A percentile compares a stretch with the other conserved stretches of the same genome.
Evolutionary conservation across 2,797 vertebrate genomes (phyloP).

Genomic region (Labeo calbasu): DNA sequence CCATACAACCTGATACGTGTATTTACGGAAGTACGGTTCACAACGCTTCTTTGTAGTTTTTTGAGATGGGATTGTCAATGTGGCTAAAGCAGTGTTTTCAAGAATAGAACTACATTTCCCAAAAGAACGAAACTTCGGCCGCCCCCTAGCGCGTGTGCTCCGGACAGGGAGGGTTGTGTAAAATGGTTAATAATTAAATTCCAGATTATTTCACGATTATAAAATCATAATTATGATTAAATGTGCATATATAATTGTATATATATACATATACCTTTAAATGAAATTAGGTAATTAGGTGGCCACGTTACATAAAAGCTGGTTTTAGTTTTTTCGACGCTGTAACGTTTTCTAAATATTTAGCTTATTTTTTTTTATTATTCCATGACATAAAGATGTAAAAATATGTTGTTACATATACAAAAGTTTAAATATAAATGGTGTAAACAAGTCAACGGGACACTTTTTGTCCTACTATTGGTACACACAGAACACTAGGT

Average conservation of each 20-base stretch:
- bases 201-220: background rate
- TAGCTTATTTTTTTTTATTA: background rate
- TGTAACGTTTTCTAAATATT: background rate
- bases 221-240: background rate
- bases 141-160: background rate
- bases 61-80: background rate
- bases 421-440: background rate
- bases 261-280: background rate
- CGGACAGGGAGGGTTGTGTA: background rate
- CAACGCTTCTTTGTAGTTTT: constrained; percentile 43
- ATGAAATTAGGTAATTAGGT: background rate
- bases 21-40: constrained; percentile 55
- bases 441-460: background rate
- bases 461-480: no score
- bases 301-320: background rate
- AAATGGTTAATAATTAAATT: background rate
- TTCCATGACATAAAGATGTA: background rate
- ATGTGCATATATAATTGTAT: background rate
- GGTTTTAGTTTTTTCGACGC: background rate
- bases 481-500: constrained; percentile 34
- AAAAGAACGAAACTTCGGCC: background rate
- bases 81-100: background rate
- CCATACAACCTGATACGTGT: constrained; percentile 45
- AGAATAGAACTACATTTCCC: constrained; percentile 53
- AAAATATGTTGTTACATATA: background rate